Percentiles rank a stretch among this genome's conserved stretches.
Conservation (phyloP, 2,797 vertebrate genomes). For the Enteromius trimaculatus region DNA sequence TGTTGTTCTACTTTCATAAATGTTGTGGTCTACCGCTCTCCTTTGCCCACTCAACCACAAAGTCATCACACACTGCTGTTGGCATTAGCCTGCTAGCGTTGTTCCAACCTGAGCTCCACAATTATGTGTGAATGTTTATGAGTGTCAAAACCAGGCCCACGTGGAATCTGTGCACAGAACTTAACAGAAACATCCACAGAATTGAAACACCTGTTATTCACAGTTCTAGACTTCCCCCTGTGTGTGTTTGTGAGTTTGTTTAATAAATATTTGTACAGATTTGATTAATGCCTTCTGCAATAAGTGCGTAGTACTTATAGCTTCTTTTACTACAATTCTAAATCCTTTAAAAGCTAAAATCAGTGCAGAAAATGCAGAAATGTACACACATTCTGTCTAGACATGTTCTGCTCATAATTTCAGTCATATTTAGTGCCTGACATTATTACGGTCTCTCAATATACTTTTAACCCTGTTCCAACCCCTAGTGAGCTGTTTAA, state of each 20-base stretch:
- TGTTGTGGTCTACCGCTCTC: conserved; percentile 5
- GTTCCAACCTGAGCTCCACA: conserved; percentile 5
- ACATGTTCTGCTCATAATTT: not conserved
- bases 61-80: conserved; percentile 26
- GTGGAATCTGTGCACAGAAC: not conserved
- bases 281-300: not conserved
- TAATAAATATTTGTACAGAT: not conserved
- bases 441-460: not conserved
- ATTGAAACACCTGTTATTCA: conserved; percentile 1
- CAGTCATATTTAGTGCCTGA: not conserved
- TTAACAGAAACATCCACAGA: not conserved
- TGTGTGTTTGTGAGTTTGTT: not conserved
- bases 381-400: not conserved
- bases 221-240: not conserved
- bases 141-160: conserved; percentile 18
- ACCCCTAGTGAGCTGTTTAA: not conserved
- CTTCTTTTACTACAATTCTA: not conserved
- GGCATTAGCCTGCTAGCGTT: not conserved
- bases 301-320: not conserved
- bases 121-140: conserved; percentile 38
- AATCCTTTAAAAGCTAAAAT: not conserved
- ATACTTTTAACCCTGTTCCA: conserved; percentile 1
- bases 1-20: conserved; percentile 7
- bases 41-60: conserved; percentile 11
- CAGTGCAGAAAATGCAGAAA: not conserved